Conservation (phyloP, 2,113 vertebrate species). For the Leptobrachium leishanense region DNA sequence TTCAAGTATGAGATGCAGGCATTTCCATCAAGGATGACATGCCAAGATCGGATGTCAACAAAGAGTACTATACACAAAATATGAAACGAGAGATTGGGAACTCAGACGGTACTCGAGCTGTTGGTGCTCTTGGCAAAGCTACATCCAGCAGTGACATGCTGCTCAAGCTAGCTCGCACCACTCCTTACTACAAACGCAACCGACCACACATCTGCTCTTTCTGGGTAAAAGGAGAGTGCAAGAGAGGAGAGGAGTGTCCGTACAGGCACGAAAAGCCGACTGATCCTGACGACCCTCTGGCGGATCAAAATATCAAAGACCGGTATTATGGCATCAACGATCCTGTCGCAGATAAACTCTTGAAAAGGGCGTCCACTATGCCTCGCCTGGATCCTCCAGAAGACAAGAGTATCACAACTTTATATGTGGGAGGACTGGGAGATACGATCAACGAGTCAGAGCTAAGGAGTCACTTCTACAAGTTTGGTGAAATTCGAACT, state of each 20-base stretch:
- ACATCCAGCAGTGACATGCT: conserved; percentile 95
- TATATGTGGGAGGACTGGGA: conserved; percentile 93
- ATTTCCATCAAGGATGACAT: conserved; percentile 93
- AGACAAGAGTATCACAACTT: conserved; percentile 91
- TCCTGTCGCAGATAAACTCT: conserved; percentile 93
- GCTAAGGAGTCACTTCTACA: conserved; percentile 97
- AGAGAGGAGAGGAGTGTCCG: conserved; percentile 96
- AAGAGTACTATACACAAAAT: conserved; percentile 98
- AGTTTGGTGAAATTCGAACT: conserved; percentile 95
- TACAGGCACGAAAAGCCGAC: conserved; percentile 99
- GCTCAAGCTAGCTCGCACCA: conserved; percentile 93
- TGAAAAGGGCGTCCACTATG: conserved; percentile 94
- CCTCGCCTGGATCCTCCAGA: conserved; percentile 92
- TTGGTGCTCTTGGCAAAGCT: conserved; percentile 90
- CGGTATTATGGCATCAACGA: conserved; percentile 97
- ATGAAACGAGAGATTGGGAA: conserved; percentile 97
- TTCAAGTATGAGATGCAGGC: conserved; percentile 95
- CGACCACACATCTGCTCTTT: conserved; percentile 98
- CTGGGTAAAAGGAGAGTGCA: conserved; percentile 98
- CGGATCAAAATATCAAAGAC: conserved; percentile 98
- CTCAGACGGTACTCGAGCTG: conserved; percentile 87
- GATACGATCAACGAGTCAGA: conserved; percentile 93
- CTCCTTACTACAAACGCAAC: conserved; percentile 97
- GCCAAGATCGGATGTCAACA: conserved; percentile 96
- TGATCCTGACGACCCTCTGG: conserved; percentile 94